These are phyloP conservation scores for Eriocheir sinensis DNA, from an alignment of 1,140 invertebrate species.

Conservation along the genomic window DNA sequence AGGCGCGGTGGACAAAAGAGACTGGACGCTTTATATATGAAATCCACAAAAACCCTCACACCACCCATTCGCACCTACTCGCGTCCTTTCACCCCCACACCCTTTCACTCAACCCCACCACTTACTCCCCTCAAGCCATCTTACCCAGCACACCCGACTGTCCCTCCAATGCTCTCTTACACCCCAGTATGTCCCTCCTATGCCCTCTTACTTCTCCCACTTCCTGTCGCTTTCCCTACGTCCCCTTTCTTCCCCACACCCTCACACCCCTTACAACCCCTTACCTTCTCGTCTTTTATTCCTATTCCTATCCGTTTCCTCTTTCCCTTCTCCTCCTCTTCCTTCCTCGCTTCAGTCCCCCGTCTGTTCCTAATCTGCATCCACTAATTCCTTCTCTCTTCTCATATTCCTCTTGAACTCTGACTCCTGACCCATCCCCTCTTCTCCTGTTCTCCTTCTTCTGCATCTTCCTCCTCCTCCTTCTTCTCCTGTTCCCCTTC, in stretches of 20 bases:
- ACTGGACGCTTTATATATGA: neutral
- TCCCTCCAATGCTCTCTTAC: too few relatives aligned
- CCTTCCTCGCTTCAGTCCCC: neutral
- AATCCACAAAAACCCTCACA: neutral
- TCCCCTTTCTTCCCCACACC: too few relatives aligned
- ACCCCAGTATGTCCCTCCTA: too few relatives aligned
- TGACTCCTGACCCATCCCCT: neutral
- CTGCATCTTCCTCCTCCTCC: neutral
- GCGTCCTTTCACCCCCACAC: neutral
- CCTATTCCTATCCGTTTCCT: neutral
- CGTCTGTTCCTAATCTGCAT: neutral
- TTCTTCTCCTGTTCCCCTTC: neutral
- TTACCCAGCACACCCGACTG: neutral
- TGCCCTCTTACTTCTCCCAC: too few relatives aligned
- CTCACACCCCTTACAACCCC: neutral
- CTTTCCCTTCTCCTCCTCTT: neutral
- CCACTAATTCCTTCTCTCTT: neutral
- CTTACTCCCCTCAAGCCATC: neutral
- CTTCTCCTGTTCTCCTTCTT: neutral
- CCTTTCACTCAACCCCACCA: neutral
- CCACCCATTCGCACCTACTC: neutral
- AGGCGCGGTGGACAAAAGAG: neutral
- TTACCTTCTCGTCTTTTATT: neutral
- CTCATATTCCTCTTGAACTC: slow-evolving; percentile 5
- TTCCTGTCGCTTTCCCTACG: too few relatives aligned